These are phyloP conservation scores for Formicarius rufipectus DNA, from an alignment of 2,113 vertebrate species.

Conservation along the genomic window DNA sequence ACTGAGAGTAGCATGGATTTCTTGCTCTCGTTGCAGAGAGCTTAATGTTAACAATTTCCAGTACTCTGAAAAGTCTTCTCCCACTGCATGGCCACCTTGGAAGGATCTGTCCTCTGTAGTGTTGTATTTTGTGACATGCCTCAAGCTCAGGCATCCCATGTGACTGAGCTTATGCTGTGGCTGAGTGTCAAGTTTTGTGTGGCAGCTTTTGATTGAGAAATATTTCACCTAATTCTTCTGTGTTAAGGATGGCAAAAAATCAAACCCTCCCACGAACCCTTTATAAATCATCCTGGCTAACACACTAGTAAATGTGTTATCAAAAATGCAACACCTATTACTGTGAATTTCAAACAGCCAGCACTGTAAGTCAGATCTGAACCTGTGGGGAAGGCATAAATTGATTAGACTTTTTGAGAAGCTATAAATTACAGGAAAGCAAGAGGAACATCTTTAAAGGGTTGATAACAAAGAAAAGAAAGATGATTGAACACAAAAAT, in stretches of 20 bases:
- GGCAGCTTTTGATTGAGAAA: conserved; percentile 42
- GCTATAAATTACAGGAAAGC: conserved; percentile 56
- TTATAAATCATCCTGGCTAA: conserved; percentile 57
- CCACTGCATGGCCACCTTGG: neutral
- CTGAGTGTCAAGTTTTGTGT: conserved; percentile 5
- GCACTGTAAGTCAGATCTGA: conserved; percentile 18
- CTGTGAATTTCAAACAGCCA: conserved; percentile 53
- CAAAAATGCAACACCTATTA: conserved; percentile 57
- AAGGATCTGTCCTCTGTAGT: neutral
- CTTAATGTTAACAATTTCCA: neutral
- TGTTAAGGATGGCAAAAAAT: conserved; percentile 57
- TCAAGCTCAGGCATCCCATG: neutral
- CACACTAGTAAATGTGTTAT: conserved; percentile 41
- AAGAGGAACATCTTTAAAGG: conserved; percentile 14
- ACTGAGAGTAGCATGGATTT: neutral
- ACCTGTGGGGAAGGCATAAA: conserved; percentile 46
- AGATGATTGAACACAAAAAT: conserved; percentile 51
- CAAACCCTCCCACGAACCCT: neutral
- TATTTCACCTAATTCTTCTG: conserved; percentile 57
- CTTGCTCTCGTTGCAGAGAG: neutral
- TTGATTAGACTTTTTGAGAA: conserved; percentile 37
- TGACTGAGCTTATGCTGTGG: neutral
- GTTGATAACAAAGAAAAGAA: conserved; percentile 47
- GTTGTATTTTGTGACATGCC: neutral
- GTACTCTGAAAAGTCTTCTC: neutral